Percentiles rank a stretch among this genome's conserved stretches.
phyloP scores from a whole-genome alignment of 2,797 vertebrate genomes.

The Semaprochilodus insignis region DNA sequence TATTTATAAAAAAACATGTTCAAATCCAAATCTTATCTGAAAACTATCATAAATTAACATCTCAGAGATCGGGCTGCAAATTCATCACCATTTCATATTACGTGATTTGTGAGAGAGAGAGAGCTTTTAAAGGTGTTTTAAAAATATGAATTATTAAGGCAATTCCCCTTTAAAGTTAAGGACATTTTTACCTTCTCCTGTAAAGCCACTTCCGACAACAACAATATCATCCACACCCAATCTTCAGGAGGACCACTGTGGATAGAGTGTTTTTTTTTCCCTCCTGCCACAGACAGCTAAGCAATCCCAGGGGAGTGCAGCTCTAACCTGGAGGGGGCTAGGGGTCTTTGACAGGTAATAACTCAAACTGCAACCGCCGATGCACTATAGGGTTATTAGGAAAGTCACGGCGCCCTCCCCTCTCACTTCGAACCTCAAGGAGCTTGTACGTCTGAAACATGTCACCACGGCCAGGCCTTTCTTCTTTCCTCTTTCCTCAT shows the following conservation, averaged over 20 bases:
- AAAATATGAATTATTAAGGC: no score
- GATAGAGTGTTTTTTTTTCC: slow-evolving; percentile 16
- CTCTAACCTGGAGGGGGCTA: slow-evolving; percentile 46
- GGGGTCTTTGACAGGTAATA: slow-evolving; percentile 60
- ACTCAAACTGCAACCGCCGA: slow-evolving; percentile 54
- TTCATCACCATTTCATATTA: no score
- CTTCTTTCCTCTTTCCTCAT: slow-evolving; percentile 7
- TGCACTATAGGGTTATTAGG: slow-evolving; percentile 47
- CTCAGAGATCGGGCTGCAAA: no score
- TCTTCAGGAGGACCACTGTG: slow-evolving; percentile 16
- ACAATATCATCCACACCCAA: slow-evolving; percentile 1
- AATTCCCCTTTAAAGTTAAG: no score
- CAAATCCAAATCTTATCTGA: no score
- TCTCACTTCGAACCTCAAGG: slow-evolving; percentile 20
- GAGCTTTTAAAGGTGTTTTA: no score
- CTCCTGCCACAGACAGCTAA: slow-evolving; percentile 39
- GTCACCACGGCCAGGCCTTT: slow-evolving; percentile 23
- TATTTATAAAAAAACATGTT: no score
- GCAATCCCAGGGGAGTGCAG: slow-evolving; percentile 34
- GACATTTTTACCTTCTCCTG: background rate
- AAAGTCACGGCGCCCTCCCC: slow-evolving; percentile 43
- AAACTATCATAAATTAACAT: no score
- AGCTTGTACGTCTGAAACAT: slow-evolving; percentile 27
- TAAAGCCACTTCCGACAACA: background rate
- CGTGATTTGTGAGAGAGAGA: no score